Evolutionary conservation across 1,140 invertebrate genomes (phyloP).

Genomic region (Drosophila baimaii): DNA sequence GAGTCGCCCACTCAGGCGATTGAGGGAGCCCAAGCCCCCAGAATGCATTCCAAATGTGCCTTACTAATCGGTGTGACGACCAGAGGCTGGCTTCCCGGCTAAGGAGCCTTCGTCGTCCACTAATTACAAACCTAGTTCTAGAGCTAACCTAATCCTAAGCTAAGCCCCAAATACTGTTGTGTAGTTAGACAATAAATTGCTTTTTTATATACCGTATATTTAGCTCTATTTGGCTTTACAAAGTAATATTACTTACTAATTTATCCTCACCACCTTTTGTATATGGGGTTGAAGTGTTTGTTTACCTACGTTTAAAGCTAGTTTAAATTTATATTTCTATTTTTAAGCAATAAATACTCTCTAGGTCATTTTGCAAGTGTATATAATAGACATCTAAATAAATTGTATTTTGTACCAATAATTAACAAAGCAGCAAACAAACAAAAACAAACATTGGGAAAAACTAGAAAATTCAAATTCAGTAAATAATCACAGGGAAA

Average conservation of each 20-base stretch:
- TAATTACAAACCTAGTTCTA: constrained; percentile 19
- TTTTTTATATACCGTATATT: constrained; percentile 51
- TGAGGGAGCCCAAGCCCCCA: constrained; percentile 17
- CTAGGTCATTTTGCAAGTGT: constrained; percentile 27
- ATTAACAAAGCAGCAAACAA: constrained; percentile 17
- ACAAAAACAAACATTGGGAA: constrained; percentile 17
- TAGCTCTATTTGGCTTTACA: constrained; percentile 53
- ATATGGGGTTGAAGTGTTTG: constrained; percentile 35
- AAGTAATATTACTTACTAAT: constrained; percentile 61
- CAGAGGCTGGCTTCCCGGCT: background rate
- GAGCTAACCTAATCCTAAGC: background rate
- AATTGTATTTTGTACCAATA: constrained; percentile 71
- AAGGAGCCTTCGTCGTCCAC: background rate
- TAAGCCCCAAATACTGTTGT: constrained; percentile 67
- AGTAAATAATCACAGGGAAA: background rate
- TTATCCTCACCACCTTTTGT: constrained; percentile 35
- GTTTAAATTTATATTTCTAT: constrained; percentile 46
- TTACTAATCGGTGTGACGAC: constrained; percentile 36
- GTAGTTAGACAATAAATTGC: constrained; percentile 74
- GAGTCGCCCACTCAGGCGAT: background rate
- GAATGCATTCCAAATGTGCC: constrained; percentile 83
- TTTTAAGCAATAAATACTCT: constrained; percentile 39
- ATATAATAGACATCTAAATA: constrained; percentile 55
- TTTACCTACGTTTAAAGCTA: constrained; percentile 31
- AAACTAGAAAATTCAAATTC: background rate